Evolutionary conservation across 2,113 vertebrate species (phyloP).

Genomic region (Oceanites oceanicus): DNA sequence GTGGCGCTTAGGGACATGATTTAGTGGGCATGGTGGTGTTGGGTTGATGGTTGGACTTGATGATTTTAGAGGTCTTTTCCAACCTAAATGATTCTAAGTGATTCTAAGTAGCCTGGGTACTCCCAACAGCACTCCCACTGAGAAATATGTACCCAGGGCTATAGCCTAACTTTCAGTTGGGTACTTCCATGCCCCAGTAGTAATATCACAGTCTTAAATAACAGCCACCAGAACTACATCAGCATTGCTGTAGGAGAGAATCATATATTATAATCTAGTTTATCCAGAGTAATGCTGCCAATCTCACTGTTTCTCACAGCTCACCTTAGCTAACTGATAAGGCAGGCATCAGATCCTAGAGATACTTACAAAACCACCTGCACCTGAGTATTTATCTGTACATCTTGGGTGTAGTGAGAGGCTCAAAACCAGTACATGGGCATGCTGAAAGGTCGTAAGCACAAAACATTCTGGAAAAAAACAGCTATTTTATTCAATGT

Average conservation of each 20-base stretch:
- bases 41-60: too few relatives aligned
- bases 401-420: neutral
- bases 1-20: too few relatives aligned
- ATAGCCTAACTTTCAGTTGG: neutral
- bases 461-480: neutral
- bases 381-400: neutral
- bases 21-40: too few relatives aligned
- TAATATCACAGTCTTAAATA: neutral
- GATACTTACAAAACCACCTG: neutral
- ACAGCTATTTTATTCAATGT: neutral
- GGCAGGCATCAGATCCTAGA: neutral
- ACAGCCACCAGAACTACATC: neutral
- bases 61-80: too few relatives aligned
- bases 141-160: fast-evolving
- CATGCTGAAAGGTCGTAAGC: neutral
- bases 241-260: neutral
- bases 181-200: neutral
- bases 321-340: neutral
- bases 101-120: neutral
- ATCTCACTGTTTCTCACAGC: neutral
- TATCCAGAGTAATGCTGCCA: neutral
- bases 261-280: neutral
- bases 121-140: neutral
- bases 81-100: too few relatives aligned
- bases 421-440: neutral